phyloP scores from a whole-genome alignment of 2,888 invertebrate species.

The Clitarchus hookeri region DNA sequence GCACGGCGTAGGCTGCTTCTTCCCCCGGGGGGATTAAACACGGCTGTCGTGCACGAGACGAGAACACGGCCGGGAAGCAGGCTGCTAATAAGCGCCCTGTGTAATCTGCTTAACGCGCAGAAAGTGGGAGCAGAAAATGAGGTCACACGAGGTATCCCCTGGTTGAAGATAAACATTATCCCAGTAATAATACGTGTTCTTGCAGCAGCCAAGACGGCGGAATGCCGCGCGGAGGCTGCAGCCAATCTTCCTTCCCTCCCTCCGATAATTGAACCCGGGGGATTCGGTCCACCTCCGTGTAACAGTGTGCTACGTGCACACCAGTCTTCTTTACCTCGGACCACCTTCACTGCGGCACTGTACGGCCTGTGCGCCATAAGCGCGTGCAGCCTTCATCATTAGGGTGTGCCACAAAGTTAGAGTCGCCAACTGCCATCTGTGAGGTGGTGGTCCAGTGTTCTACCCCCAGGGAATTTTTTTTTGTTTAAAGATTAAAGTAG shows the following conservation, averaged over 20 bases:
- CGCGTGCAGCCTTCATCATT: too few species aligned
- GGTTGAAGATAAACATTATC: slow-evolving; percentile 2
- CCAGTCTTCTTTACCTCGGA: background rate
- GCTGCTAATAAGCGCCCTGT: background rate
- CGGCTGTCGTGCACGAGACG: background rate
- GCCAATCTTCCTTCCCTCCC: slow-evolving; percentile 6
- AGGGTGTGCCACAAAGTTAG: too few species aligned
- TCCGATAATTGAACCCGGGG: background rate
- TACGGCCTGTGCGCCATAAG: too few species aligned
- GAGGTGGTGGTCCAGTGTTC: too few species aligned
- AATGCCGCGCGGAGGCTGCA: background rate
- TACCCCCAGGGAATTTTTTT: too few species aligned
- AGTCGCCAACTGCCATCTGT: too few species aligned
- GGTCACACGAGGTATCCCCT: background rate
- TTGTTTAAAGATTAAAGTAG: too few species aligned
- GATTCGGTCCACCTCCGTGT: background rate
- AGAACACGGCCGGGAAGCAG: background rate
- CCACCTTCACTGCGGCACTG: too few species aligned
- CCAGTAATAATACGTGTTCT: slow-evolving; percentile 8
- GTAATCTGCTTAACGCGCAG: background rate
- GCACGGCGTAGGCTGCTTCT: background rate
- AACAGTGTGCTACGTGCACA: background rate
- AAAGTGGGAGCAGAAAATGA: background rate
- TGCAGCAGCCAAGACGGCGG: background rate
- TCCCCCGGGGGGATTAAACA: background rate